Base-by-base conservation (phyloP, 1,140 invertebrate genomes). In the Aphelenchoides avenae region DNA sequence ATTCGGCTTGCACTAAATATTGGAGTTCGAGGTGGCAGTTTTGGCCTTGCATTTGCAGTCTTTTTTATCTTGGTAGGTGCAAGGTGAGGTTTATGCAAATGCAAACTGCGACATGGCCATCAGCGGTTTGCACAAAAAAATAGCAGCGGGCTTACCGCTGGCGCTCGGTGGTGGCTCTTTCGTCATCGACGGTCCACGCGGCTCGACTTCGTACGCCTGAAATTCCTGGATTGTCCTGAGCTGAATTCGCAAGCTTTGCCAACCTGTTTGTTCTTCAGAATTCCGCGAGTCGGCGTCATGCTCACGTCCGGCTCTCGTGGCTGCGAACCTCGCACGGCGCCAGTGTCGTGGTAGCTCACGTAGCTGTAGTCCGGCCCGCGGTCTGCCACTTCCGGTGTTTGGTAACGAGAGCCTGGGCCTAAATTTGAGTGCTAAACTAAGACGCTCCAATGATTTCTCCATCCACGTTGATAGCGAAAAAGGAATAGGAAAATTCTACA, bases 211-310 rank as follows among this genome's bases (percentile, higher is more conserved):
- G 15, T 48, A 57, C 3, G 71, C 49, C 61, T 62, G 46, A 18
- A 66, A 50, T 29, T n/a, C 27, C 7, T 20, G 24, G 54, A 43
- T 9, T 24, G 33, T 20, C 11, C 18, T 31, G 30, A 39, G 18
- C 39, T 27, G 22, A 15, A 7, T 18, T 59, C n/a, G 24, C 11
- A 40, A 2, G 18, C 4, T 33, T 15, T 15, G 9, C n/a, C 24
- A 30, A 72, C 73, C 46, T 70, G 70, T 67, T 68, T 76, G 51
- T 75, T 75, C 43, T 75, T 75, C 3, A 75, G 57, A 47, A 75
- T 75, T 33, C 72, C 61, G 29, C 68, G 53, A 5, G 67, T 26
- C 26, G 70, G 68, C 34, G 64, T 44, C 54, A 65, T 24, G 47
- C 40, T 52, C 22, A 73, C 41, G 51, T 71, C 70, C 15, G 59